A percentile compares a stretch with the other conserved stretches of the same genome.
These are phyloP conservation scores for Pseudomyrmex pallidus DNA, from an alignment of 1,140 invertebrate genomes.

Conservation along the genomic window DNA sequence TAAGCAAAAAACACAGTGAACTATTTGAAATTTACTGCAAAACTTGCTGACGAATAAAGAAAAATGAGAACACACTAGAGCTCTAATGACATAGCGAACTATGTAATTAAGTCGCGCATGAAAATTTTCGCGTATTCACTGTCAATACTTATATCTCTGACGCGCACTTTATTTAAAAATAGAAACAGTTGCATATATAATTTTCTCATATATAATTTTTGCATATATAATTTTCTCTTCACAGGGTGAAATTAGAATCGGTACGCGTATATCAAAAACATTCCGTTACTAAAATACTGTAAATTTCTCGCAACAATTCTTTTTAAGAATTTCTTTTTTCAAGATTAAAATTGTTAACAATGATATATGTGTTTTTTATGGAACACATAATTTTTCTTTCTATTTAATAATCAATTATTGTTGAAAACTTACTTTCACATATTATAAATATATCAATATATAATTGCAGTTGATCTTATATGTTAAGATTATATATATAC, in stretches of 20 bases:
- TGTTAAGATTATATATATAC: not conserved
- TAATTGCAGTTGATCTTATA: too few relatives aligned
- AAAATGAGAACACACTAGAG: slow-evolving; percentile 1
- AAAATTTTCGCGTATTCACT: slow-evolving; percentile 1
- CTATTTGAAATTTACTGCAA: not conserved
- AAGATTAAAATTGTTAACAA: slow-evolving; percentile 11
- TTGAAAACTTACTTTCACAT: not conserved
- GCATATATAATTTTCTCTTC: slow-evolving; percentile 9
- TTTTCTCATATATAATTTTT: too few relatives aligned
- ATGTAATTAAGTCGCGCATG: not conserved
- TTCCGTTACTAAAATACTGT: not conserved
- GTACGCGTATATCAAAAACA: slow-evolving; percentile 23
- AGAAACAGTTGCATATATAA: slow-evolving; percentile 24
- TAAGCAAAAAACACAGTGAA: not conserved
- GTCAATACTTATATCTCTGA: not conserved
- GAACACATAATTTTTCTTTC: not conserved
- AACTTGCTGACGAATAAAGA: not conserved
- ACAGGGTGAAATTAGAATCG: not conserved
- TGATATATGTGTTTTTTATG: too few relatives aligned
- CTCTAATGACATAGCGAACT: not conserved
- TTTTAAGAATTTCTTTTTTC: slow-evolving; percentile 2
- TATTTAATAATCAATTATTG: not conserved
- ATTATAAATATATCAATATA: too few relatives aligned
- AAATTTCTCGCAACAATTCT: slow-evolving; percentile 37
- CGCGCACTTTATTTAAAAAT: slow-evolving; percentile 29